These are phyloP conservation scores for Argentina silus DNA, from an alignment of 2,797 vertebrate genomes.

Conservation along the genomic window DNA sequence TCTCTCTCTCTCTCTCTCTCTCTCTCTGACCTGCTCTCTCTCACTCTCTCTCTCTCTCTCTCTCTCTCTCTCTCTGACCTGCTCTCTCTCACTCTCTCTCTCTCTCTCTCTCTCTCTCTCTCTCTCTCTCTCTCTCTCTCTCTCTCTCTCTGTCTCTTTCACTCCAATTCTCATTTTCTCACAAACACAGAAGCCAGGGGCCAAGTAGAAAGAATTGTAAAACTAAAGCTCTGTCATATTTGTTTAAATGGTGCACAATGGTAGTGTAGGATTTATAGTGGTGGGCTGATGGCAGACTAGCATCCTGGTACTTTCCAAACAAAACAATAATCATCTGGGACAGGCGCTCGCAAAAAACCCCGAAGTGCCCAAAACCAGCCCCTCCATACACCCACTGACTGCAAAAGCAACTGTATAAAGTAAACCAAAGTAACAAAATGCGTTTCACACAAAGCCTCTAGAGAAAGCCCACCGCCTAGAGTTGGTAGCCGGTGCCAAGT, in stretches of 20 bases:
- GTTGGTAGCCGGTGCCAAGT: background rate
- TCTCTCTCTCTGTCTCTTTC: no score
- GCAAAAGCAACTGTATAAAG: background rate
- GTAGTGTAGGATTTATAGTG: no score
- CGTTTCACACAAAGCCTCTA: constrained; percentile 6
- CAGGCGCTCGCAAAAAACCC: background rate
- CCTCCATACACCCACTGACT: background rate
- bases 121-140: no score
- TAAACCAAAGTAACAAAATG: constrained; percentile 5
- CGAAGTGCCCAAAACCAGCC: background rate
- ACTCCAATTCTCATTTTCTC: no score
- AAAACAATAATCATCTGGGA: background rate
- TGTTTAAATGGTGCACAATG: no score
- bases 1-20: constrained; percentile 11
- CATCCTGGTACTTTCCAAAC: background rate
- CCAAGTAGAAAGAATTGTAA: no score
- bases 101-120: no score
- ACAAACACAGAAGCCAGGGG: no score
- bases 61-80: constrained; percentile 33
- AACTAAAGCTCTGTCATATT: no score
- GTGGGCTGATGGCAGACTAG: no score
- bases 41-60: constrained; percentile 20
- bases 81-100: no score
- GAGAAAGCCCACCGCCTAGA: constrained; percentile 4
- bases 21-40: no score